Evolutionary conservation across 2,888 invertebrate genomes (phyloP), one percentile per base, ranked within the genome.

Genomic region (Synergus itoensis): DNA sequence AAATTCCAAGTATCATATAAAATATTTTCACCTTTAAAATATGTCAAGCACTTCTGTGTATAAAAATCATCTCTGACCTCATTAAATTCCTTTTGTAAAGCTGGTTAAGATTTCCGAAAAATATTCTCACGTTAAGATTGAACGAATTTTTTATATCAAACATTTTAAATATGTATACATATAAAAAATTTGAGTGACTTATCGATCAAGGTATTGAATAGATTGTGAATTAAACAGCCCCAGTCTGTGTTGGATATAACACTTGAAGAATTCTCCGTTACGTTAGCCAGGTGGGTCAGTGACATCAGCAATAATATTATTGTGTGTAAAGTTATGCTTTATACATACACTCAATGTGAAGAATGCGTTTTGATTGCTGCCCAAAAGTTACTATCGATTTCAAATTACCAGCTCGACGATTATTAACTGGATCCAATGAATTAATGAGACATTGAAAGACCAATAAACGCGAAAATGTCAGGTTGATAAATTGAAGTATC

Each of bases 291-390:
- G 53, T 73, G 73, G 53, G 73, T 12, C 43, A 36, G 79, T 86
- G 88, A 87, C 87, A 88, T 89, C 89, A 86, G 85, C 88, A 86
- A 83, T 85, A 86, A 86, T 73, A 73, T 53, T 73, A 36, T 73
- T 36, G 28, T 48, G 16, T n/a, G 36, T 36, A 53, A 8, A 73
- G 48, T 28, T 36, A 73, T 53, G 28, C 53, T 53, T 11, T 36
- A 53, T 21, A 67, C 41, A 45, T 40, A 41, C 45, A 53, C 63
- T 75, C 77, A 69, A 12, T 69, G 75, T 82, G 86, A 88, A 87
- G 88, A 89, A 89, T 88, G 88, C 86, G 78, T 85, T 88, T 88
- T 89, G 89, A 89, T 89, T 89, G 88, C 65, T 81, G 86, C 69
- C 78, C 77, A 76, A 77, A 81, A 80, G 77, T 77, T 73, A 63